Evolutionary conservation across 2,797 vertebrate species (phyloP), one percentile per base, ranked within the genome.

Genomic region (Glossophaga mutica): DNA sequence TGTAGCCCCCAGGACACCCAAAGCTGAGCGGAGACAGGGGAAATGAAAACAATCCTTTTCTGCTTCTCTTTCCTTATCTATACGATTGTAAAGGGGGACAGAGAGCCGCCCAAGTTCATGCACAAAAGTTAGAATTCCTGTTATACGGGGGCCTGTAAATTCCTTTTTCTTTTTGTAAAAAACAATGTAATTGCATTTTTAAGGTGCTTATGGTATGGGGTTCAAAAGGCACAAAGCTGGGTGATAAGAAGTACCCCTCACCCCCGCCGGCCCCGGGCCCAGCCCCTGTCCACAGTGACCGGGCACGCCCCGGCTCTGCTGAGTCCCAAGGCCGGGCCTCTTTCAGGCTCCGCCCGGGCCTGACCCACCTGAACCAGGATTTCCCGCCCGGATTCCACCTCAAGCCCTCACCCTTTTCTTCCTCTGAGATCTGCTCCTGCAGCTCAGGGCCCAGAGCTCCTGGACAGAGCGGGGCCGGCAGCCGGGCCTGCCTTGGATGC

Each of bases 281-380:
- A 9, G 39, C 26, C 11, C 50, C 55, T 8, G 14, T 3, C 15
- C 37, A 19, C 52, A 10, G 52, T 1, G 1, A 57, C n/a, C n/a
- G n/a, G n/a, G n/a, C n/a, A n/a, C n/a, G n/a, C n/a, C n/a, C n/a
- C 24, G 24, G 67, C 50, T 34, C 48, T 42, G 26, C 11, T 24
- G 3, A 62, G 0, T 9, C 62, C 9, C 2, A 7, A 39, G 9
- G 19, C 46, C 57, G 1, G 55, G 12, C 32, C 0, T 6, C 74
- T 24, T 6, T 2, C 2, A 15, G 0, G 0, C 76, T 8, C 9
- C 1, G 2, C 4, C 19, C 15, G 2, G 46, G 26, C 46, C 48
- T 29, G 15, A 29, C 34, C 32, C 1, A 14, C 1, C 3, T 18
- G 32, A 52, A 19, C 6, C 37, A 22, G 55, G 22, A 29, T 15